Evolutionary conservation across 2,113 vertebrate species (phyloP).

Genomic region (Cromileptes altivelis): DNA sequence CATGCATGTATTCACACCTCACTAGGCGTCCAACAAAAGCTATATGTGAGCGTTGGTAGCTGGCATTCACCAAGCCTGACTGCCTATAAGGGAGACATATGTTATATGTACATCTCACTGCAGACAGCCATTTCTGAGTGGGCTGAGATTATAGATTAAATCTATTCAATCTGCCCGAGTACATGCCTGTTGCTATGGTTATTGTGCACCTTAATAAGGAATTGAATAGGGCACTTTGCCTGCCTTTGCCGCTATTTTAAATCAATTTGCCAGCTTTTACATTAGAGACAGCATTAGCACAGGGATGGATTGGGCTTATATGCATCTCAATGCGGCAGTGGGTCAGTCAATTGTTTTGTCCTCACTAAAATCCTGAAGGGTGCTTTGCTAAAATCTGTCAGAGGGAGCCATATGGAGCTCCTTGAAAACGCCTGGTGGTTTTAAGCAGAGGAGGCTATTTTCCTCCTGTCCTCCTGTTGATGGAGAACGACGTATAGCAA

Average conservation of each 20-base stretch:
- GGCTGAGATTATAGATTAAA: conserved; percentile 78
- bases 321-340: conserved; percentile 67
- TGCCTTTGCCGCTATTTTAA: conserved; percentile 68
- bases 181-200: conserved; percentile 86
- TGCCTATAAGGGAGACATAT: conserved; percentile 42
- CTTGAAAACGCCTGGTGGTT: conserved; percentile 47
- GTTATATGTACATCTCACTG: conserved; percentile 40
- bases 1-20: neutral
- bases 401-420: conserved; percentile 55
- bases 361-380: conserved; percentile 59
- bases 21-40: neutral
- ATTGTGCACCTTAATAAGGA: conserved; percentile 74
- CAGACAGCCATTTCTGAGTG: conserved; percentile 67
- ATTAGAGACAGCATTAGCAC: conserved; percentile 50
- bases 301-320: conserved; percentile 54
- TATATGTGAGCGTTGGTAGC: neutral
- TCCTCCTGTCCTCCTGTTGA: conserved; percentile 21
- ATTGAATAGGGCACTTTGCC: conserved; percentile 73
- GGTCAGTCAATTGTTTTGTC: conserved; percentile 70
- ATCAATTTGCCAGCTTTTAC: conserved; percentile 77
- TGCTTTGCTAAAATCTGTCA: conserved; percentile 54
- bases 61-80: conserved; percentile 2
- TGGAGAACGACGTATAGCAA: conserved; percentile 27
- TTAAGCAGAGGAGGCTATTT: conserved; percentile 31
- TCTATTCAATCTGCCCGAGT: conserved; percentile 68